phyloP scores from a whole-genome alignment of 2,888 invertebrate genomes.

The Ferrisia virgata region DNA sequence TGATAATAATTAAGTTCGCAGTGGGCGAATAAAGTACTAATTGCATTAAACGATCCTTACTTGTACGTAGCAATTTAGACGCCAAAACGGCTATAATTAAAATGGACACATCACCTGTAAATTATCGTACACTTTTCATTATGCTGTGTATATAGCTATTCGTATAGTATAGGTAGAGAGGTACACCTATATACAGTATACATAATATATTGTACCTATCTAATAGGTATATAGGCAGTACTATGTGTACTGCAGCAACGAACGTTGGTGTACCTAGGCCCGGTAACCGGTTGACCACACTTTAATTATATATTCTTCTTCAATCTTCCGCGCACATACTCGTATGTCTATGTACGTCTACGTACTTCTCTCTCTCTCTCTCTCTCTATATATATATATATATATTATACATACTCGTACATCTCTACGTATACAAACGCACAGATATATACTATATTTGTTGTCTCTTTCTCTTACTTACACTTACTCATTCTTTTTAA shows the following conservation, averaged over 20 bases:
- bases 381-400: too few relatives aligned
- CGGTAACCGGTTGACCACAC: conserved; percentile 42
- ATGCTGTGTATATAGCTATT: not conserved
- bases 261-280: conserved; percentile 29
- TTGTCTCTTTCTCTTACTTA: not conserved
- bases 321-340: not conserved
- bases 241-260: too few relatives aligned
- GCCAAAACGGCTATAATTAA: conserved; percentile 42
- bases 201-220: too few relatives aligned
- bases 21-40: conserved; percentile 42
- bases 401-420: too few relatives aligned
- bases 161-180: not conserved
- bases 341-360: not conserved
- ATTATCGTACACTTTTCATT: conserved; percentile 38
- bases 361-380: too few relatives aligned
- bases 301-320: conserved; percentile 42
- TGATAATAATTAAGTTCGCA: conserved; percentile 42
- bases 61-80: conserved; percentile 42
- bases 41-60: conserved; percentile 44
- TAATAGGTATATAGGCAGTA: too few relatives aligned
- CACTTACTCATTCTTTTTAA: too few relatives aligned
- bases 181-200: not conserved
- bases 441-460: not conserved
- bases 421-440: not conserved
- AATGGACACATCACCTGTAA: conserved; percentile 43